Evolutionary conservation across 2,888 invertebrate species (phyloP).

Genomic region (Amblyteles armatorius): DNA sequence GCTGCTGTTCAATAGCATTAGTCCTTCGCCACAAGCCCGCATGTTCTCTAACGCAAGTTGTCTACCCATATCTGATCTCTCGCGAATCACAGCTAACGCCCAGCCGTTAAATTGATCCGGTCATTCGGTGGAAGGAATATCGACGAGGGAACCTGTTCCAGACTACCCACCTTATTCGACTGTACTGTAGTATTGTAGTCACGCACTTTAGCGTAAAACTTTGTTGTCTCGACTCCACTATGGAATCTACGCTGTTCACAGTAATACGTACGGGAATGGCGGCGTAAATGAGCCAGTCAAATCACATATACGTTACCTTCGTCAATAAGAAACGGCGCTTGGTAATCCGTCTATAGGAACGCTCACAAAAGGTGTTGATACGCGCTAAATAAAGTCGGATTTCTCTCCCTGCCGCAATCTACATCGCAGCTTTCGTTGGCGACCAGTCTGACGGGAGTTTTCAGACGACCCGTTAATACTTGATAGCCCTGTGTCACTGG

Average conservation of each 20-base stretch:
- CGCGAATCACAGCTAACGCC: background rate
- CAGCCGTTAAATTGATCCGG: conserved; percentile 24
- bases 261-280: background rate
- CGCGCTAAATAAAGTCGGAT: background rate
- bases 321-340: background rate
- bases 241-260: background rate
- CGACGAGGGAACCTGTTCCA: conserved; percentile 36
- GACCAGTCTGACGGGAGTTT: conserved; percentile 12
- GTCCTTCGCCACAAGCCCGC: background rate
- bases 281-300: background rate
- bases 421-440: background rate
- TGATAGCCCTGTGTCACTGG: conserved; percentile 28
- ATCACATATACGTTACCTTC: background rate
- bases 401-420: background rate
- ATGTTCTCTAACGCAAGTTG: background rate
- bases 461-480: conserved; percentile 46
- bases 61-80: background rate
- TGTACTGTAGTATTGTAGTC: background rate
- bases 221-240: background rate
- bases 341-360: background rate
- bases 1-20: background rate
- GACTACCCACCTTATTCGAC: background rate
- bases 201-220: background rate
- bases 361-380: background rate
- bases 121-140: conserved; percentile 53